Base-by-base conservation (phyloP, 2,113 vertebrate genomes). In the Paradisaea rubra region DNA sequence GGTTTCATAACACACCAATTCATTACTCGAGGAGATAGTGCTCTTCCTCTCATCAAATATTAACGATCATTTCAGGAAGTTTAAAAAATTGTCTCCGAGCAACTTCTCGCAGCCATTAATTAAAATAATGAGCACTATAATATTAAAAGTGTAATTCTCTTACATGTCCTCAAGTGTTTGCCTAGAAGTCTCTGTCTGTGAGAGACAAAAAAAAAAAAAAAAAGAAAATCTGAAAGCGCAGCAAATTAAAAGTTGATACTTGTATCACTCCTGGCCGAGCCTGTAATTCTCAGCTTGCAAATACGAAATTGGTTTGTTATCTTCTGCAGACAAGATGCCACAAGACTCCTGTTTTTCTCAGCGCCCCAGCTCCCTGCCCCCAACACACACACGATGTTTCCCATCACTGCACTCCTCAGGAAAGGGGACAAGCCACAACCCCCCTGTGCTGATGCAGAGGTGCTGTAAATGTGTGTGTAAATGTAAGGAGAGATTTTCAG, bases 1-100 rank as follows among this genome's bases (percentile, higher is more conserved):
- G 60, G 92, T 91, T 95, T 93, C 63, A 71, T 91, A 90, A 84
- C 56, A 93, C 52, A 96, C 45, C 94, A 92, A 92, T 96, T 97
- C 96, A 97, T 97, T 97, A 96, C 84, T 92, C 57, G 74, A 95
- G 93, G 95, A 97, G 96, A 96, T 90, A 93, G 96, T 91, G 89
- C 90, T 97, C 96, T 96, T 97, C 90, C 76, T 92, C 94, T 97
- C 96, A 97, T 98, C 96, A 97, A 97, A 97, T 96, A 97, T 98
- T 97, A 97, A 97, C 15, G 49, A 95, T 93, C 95, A 45, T 97
- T 98, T 95, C 97, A 91, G 93, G 96, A 96, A 95, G 95, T 92
- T 97, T 96, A 96, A 97, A 97, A 97, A 97, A 97, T 95, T 91
- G 96, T 97, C 97, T 97, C 95, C 61, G 39, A 94, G 97, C 94